Evolutionary conservation across 53 echinoderm and acorn worm species (phyloP), one percentile per base, ranked within the genome.

Genomic region (Temnopleurus reevesii): DNA sequence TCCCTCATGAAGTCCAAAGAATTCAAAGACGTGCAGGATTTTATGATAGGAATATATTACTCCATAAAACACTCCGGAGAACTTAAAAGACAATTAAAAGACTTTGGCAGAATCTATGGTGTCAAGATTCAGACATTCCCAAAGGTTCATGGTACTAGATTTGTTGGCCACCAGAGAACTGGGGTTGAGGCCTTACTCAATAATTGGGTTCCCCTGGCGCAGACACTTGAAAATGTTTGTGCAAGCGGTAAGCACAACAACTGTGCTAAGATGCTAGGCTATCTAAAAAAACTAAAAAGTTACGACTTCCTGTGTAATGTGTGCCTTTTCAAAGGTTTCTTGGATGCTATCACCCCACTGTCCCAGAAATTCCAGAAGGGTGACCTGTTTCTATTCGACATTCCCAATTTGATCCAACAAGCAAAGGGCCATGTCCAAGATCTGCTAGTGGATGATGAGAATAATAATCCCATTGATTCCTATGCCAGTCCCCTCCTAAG

Each of bases 81-180:
- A 65, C 80, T 93, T 51, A 86, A 93, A 36, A 87, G 93, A 49
- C 93, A 93, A 53, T 91, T 91, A 81, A 53, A 76, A 30, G 53
- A 25, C 55, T 88, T 82, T 45, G 91, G 82, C 19, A 59, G 91
- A 21, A 91, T 46, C 8, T 46, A 91, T 5, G 21, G 55, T 12
- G 58, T 83, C 54, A 89, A 89, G 66, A 77, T 91, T 27, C 91
- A 93, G 84, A 81, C 53, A n/a, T 94, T 92, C 60, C 94, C 94
- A 15, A 94, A 94, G 63, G 92, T 94, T 76, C 94, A 92, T 59
- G 94, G 91, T 18, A 90, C 94, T 15, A 76, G 94, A 17, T 94
- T 92, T 57, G 89, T 91, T 41, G 86, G 60, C 53, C 94, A 94
- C 53, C 94, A 92, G 12, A 89, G 87, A 60, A 76, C 58, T 76